Conservation (phyloP, 2,888 invertebrate species). For the Phymatocera aterrima region DNA sequence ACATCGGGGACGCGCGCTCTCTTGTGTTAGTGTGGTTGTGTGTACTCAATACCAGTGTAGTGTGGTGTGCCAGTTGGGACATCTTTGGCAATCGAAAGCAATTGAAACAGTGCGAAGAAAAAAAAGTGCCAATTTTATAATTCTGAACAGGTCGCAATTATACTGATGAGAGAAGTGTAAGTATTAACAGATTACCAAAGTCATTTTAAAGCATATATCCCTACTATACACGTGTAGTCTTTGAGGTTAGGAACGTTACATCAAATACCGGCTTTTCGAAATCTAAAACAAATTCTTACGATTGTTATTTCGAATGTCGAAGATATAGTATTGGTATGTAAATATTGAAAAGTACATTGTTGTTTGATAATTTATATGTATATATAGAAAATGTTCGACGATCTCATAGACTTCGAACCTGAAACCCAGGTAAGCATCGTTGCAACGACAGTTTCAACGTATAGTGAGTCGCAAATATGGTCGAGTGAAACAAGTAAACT, state of each 20-base stretch:
- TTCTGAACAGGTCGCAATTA: neutral
- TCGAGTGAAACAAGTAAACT: slow-evolving; percentile 4
- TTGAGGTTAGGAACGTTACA: slow-evolving; percentile 18
- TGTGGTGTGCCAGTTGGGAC: neutral
- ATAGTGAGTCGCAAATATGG: neutral
- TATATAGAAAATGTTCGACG: slow-evolving; percentile 10
- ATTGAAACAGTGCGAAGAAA: no score
- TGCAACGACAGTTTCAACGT: slow-evolving; percentile 10
- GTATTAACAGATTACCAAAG: slow-evolving; percentile 20
- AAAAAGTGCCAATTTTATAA: neutral
- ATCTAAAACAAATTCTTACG: neutral
- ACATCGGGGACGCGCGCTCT: slow-evolving; percentile 14
- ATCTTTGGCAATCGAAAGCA: no score
- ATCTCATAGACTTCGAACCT: neutral
- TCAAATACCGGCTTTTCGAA: slow-evolving; percentile 21
- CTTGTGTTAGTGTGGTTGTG: neutral
- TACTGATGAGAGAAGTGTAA: neutral
- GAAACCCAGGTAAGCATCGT: neutral
- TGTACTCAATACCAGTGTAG: neutral
- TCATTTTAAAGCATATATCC: neutral
- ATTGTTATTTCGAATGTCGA: neutral
- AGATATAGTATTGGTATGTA: neutral
- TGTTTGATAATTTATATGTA: slow-evolving; percentile 1
- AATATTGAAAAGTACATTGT: neutral
- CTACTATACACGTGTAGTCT: no score